These are phyloP conservation scores for Myrmecobius fasciatus DNA, from an alignment of 2,113 vertebrate species.

Conservation along the genomic window DNA sequence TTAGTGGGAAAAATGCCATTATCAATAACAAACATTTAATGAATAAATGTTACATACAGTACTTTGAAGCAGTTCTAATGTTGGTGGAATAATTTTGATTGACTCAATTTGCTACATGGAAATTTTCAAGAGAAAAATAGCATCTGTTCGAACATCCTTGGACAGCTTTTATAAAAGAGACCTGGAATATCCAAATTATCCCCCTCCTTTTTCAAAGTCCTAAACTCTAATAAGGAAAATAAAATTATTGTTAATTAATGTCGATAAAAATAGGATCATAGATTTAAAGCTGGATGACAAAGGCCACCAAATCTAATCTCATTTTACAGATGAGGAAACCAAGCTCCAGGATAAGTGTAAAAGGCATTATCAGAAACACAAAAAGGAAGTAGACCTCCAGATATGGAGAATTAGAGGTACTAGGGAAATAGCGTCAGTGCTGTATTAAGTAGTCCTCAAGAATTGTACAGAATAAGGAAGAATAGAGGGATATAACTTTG, in stretches of 20 bases:
- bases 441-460: neutral
- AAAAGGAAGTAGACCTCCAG: neutral
- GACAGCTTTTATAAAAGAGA: neutral
- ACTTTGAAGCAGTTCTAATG: neutral
- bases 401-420: too few species aligned
- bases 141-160: neutral
- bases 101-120: neutral
- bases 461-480: neutral
- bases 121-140: conserved; percentile 1
- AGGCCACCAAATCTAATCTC: neutral
- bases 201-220: neutral
- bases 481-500: neutral
- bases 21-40: neutral
- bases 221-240: neutral
- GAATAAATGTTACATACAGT: neutral
- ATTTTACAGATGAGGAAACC: neutral
- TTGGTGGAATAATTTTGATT: neutral
- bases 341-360: neutral
- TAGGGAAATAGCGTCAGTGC: neutral
- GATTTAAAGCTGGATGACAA: neutral
- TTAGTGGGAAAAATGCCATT: neutral
- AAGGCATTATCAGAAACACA: neutral
- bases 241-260: neutral
- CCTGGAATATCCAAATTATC: neutral
- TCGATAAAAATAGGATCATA: neutral